A percentile compares a stretch with the other conserved stretches of the same genome.
These are phyloP conservation scores for Anseranas semipalmata DNA, from an alignment of 2,113 vertebrate species.

Conservation along the genomic window DNA sequence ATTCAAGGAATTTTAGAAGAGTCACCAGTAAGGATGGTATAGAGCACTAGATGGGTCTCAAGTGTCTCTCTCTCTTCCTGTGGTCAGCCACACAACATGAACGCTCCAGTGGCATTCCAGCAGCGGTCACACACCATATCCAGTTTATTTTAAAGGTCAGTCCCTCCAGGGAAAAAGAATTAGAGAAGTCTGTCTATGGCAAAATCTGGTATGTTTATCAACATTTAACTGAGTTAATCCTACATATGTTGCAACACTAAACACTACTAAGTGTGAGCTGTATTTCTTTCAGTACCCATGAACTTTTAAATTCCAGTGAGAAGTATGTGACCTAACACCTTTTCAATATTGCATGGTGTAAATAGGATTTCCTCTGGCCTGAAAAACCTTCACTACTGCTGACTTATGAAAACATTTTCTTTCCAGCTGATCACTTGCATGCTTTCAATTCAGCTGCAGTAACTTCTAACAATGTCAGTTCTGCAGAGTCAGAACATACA, in stretches of 20 bases:
- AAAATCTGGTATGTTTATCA: neutral
- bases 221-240: neutral
- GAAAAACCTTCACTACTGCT: neutral
- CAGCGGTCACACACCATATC: neutral
- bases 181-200: neutral
- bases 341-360: neutral
- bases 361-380: neutral
- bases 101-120: neutral
- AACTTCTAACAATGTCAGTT: neutral
- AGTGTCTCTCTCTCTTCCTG: fast-evolving
- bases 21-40: fast-evolving
- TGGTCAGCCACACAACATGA: fast-evolving
- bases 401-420: neutral
- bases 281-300: neutral
- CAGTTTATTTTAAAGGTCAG: neutral
- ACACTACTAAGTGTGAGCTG: neutral
- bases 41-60: neutral
- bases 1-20: neutral
- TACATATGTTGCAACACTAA: neutral
- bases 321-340: neutral
- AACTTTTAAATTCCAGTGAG: neutral
- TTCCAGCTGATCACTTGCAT: neutral
- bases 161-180: neutral
- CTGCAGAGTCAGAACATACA: neutral
- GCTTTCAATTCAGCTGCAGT: neutral